Evolutionary conservation across 1,140 invertebrate genomes (phyloP).

Genomic region (Luehdorfia chinensis): DNA sequence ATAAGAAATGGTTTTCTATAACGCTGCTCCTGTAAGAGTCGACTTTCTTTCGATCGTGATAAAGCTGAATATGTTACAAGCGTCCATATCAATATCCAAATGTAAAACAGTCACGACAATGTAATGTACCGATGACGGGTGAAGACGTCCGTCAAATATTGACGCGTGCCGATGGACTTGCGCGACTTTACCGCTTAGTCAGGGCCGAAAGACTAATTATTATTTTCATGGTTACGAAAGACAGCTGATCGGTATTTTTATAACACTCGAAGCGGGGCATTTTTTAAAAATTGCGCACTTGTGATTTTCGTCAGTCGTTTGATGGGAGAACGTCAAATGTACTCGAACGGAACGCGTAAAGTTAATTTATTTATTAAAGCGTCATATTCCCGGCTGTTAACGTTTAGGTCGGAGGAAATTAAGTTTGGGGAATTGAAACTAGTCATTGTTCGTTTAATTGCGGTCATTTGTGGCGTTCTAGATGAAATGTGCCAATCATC

Average conservation of each 20-base stretch:
- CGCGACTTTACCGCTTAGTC: constrained; percentile 44
- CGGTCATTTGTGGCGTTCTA: constrained; percentile 69
- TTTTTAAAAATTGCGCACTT: constrained; percentile 10
- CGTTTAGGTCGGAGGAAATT: constrained; percentile 59
- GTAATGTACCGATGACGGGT: constrained; percentile 65
- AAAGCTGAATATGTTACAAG: constrained; percentile 22
- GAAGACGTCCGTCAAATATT: constrained; percentile 66
- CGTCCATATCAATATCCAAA: constrained; percentile 19
- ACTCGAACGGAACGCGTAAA: constrained; percentile 23
- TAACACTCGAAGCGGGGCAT: constrained; percentile 17
- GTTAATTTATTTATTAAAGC: constrained; percentile 60
- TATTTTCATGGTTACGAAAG: constrained; percentile 49
- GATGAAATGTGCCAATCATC: constrained; percentile 67
- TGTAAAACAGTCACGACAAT: constrained; percentile 49
- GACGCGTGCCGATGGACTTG: constrained; percentile 60
- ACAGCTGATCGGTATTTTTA: constrained; percentile 47
- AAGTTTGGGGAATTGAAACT: constrained; percentile 68
- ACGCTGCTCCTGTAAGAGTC: constrained; percentile 15
- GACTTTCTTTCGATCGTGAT: constrained; percentile 20
- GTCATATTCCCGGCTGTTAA: constrained; percentile 55
- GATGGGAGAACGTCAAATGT: constrained; percentile 23
- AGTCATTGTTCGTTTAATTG: constrained; percentile 73
- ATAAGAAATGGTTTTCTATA: constrained; percentile 18
- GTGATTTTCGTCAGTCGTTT: constrained; percentile 5
- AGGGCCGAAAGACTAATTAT: constrained; percentile 61